phyloP scores from a whole-genome alignment of 2,797 vertebrate species.

The Coregonus suidteri region DNA sequence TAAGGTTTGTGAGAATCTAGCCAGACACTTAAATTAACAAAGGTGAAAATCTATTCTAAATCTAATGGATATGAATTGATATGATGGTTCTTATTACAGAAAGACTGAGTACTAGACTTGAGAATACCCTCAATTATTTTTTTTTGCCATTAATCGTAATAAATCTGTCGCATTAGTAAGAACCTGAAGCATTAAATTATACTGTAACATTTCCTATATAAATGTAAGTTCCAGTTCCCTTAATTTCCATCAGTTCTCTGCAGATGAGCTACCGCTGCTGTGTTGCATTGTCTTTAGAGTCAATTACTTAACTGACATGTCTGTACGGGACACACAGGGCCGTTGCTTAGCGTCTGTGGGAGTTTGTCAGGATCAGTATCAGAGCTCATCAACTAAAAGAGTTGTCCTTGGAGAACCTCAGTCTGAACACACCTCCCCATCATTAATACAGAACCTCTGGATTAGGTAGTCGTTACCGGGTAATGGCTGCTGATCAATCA shows the following conservation, averaged over 20 bases:
- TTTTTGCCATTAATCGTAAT: not conserved
- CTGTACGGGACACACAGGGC: not conserved
- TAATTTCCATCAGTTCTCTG: not conserved
- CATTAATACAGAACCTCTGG: not conserved
- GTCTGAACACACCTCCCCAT: not conserved
- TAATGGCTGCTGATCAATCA: not conserved
- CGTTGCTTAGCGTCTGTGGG: not conserved
- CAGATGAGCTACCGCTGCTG: not conserved
- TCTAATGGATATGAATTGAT: not conserved
- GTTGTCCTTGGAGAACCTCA: not conserved
- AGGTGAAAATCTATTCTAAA: not conserved
- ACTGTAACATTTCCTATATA: not conserved
- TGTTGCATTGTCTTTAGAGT: too few species aligned
- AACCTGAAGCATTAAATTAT: not conserved
- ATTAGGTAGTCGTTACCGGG: not conserved
- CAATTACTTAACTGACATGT: not conserved
- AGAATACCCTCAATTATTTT: not conserved
- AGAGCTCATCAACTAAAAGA: not conserved
- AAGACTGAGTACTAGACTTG: not conserved
- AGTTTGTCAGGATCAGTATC: not conserved
- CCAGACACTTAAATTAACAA: not conserved
- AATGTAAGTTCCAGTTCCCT: not conserved
- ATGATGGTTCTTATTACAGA: not conserved
- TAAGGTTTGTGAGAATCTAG: not conserved
- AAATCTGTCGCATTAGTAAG: not conserved